Evolutionary conservation across 2,888 invertebrate genomes (phyloP), one percentile per base, ranked within the genome.

Genomic region (Nymphalis polychloros): DNA sequence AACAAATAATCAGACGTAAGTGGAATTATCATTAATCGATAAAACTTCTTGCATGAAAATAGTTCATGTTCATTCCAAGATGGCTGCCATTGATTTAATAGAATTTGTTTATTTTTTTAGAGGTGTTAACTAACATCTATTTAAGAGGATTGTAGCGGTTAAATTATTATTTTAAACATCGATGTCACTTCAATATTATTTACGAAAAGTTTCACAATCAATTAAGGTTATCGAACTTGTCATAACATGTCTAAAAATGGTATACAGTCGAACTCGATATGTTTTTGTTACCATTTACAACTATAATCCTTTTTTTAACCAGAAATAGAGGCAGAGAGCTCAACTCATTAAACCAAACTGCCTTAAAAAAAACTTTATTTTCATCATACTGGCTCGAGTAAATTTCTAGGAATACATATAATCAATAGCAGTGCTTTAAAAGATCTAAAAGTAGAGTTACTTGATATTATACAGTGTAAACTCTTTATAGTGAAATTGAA

Each of bases 141-240:
- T 17, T 49, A 17, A n/a, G 27, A 31, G 19, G 19, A 49, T 8
- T 8, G 49, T 17, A 49, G 19, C 19, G 17, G 19, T 49, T 8
- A 8, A 49, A 49, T 49, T 49, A 19, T 19, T 19, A 49, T 49
- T n/a, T 8, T 49, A 16, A 1, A 49, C 17, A n/a, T 19, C 2
- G 17, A 49, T 49, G 49, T 17, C 1, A 8, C 8, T 5, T 49
- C 19, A 5, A n/a, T n/a, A 6, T 7, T n/a, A n/a, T 2, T 49
- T 19, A 16, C 8, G 13, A 3, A 57, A 19, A 41, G 17, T 35
- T 64, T 63, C 59, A 50, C 46, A 59, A 80, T 83, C 79, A 78
- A 49, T 19, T 52, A 69, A 79, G 87, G 85, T 88, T 84, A 81
- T 63, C 81, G 86, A 88, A 89, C 89, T 74, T 87, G 88, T 89